Evolutionary conservation across 2,113 vertebrate genomes (phyloP), one percentile per base, ranked within the genome.

Genomic region (Diglossa brunneiventris): DNA sequence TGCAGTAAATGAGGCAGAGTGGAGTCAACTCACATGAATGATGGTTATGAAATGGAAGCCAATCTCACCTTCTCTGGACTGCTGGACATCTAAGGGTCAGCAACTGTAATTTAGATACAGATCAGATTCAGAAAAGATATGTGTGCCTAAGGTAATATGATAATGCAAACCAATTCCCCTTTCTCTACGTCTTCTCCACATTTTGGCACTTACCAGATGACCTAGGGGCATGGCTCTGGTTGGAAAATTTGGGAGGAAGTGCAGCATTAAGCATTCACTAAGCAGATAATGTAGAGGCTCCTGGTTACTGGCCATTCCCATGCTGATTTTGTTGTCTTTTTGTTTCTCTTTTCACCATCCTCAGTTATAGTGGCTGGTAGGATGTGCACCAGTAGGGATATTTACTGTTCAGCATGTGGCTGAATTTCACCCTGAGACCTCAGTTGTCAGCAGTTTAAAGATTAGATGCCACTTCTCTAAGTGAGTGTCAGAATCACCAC

Each of bases 401-500:
- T 93, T 83, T 95, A 53, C 62, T 83, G 52, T 76, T 93, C 56
- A 89, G 69, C 73, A 28, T 93, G 63, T 72, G 76, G 49, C 86
- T 69, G 69, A 70, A 11, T 92, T 93, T 95, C 66, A 94, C 86
- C 69, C 88, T 89, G 76, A 93, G 56, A 93, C 83, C 66, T 93
- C 80, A 39, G 44, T 66, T 93, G 80, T 84, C 83, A 82, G 47
- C 62, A 81, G 44, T 92, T 95, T 94, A 96, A 96, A 95, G 94
- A 96, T 90, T 94, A 96, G 94, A 92, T 84, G 90, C 90, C 83
- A 90, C 66, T 41, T 92, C 73, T 92, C 44, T 92, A 92, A 96
- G 72, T 77, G 70, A 96, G 68, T 92, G 86, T 95, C 90, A 96
- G 83, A 93, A 94, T 92, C 44, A 41, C 88, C 83, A 89, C 69